Conservation (phyloP, 2,113 vertebrate genomes). For the Sturnus vulgaris region DNA sequence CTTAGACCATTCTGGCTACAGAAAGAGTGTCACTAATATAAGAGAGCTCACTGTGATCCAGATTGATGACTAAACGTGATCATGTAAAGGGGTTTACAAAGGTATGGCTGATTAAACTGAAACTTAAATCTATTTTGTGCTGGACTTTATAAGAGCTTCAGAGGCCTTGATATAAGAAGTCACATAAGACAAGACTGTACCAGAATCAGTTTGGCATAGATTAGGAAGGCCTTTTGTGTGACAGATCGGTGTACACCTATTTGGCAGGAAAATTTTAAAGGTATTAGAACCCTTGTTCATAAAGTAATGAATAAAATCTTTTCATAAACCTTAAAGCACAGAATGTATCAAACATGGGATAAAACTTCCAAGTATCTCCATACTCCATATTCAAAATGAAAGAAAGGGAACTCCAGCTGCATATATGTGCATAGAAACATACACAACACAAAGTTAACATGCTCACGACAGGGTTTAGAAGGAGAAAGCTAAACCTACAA, state of each 20-base stretch:
- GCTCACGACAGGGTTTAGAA: neutral
- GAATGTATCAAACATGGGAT: neutral
- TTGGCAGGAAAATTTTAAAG: neutral
- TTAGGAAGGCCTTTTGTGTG: neutral
- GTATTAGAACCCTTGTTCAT: neutral
- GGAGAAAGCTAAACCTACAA: neutral
- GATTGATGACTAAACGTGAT: neutral
- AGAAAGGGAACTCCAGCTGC: neutral
- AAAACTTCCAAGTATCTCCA: neutral
- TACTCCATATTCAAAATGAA: neutral
- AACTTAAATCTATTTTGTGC: neutral
- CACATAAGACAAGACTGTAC: neutral
- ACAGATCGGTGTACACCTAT: neutral
- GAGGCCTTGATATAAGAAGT: neutral
- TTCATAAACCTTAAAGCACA: neutral
- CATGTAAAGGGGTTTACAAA: neutral
- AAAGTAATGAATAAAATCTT: neutral
- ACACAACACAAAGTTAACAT: fast-evolving
- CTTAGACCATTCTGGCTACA: neutral
- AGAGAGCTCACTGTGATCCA: neutral
- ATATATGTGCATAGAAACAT: neutral
- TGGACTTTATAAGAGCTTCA: neutral
- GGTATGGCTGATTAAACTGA: neutral
- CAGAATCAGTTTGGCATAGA: neutral
- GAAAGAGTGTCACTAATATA: neutral